Evolutionary conservation across 2,888 invertebrate genomes (phyloP).

Genomic region (Dynastes maya): DNA sequence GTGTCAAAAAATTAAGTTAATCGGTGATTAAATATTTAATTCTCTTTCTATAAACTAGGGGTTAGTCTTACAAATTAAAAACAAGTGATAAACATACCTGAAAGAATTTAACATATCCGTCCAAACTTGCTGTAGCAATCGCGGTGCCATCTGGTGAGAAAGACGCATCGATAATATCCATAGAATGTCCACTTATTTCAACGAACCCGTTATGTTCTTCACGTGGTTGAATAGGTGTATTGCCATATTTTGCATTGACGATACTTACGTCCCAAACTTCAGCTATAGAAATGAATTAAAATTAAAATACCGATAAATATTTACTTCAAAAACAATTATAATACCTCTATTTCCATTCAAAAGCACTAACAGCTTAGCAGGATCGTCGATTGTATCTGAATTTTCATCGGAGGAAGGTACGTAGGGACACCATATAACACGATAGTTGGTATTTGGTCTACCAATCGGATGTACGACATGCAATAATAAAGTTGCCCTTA

Average conservation of each 20-base stretch:
- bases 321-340: neutral
- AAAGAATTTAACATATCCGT: conserved; percentile 94
- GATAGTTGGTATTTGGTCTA: conserved; percentile 60
- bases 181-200: conserved; percentile 75
- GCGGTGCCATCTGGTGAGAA: conserved; percentile 97
- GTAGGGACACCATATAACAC: conserved; percentile 95
- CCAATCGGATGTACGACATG: conserved; percentile 73
- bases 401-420: conserved; percentile 80
- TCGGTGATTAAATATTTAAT: too few species aligned
- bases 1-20: too few species aligned
- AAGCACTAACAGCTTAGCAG: conserved; percentile 85
- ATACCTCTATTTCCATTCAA: conserved; percentile 82
- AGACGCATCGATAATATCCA: conserved; percentile 86
- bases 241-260: conserved; percentile 69
- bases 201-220: conserved; percentile 70
- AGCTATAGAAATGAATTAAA: conserved; percentile 63
- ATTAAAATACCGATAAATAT: neutral
- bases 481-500: conserved; percentile 74
- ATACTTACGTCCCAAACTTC: conserved; percentile 74
- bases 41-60: too few species aligned
- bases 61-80: too few species aligned
- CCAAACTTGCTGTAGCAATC: conserved; percentile 89
- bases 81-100: conserved; percentile 73
- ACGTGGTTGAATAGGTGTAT: conserved; percentile 68
- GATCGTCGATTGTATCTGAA: conserved; percentile 77